Evolutionary conservation across 2,888 invertebrate species (phyloP), one percentile per base, ranked within the genome.

Genomic region (Pseudolycoriella hygida): DNA sequence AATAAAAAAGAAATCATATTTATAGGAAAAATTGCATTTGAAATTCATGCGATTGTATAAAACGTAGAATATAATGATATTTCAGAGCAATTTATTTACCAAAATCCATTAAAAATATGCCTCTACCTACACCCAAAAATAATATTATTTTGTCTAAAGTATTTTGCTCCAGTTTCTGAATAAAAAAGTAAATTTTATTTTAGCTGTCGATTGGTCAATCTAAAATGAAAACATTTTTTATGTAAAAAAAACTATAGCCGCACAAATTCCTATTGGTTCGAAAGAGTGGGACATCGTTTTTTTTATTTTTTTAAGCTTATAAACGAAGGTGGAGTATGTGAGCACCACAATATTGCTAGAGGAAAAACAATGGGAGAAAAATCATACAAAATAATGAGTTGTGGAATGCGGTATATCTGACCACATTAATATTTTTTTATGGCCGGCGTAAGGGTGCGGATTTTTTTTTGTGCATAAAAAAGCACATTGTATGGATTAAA

Each of bases 331-430:
- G 40, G 40, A 40, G 40, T 40, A 40, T 40, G 19, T 19, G 40
- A 18, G 40, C 19, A 40, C 19, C 40, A 40, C 19, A 40, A 40
- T 40, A 40, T 40, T 15, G 18, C 18, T 19, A 40, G 40, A 40
- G 40, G 40, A 40, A 40, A 40, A 40, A 40, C 40, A 40, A 40
- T 40, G 40, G 19, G 40, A 40, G 40, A 40, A 40, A 40, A 40
- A 40, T 40, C 40, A 40, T 40, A 40, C 40, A 17, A 40, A 40
- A 40, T 40, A 40, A 40, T 40, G 40, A 40, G 40, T 17, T 40
- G 40, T 40, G 40, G 40, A 40, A 40, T 17, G 40, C 40, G 40
- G 40, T 40, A 40, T 18, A 18, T 40, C 40, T 40, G 18, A 40
- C 40, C 40, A 25, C 25, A 40, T 40, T 40, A 40, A 40, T 17